Conservation (phyloP, 2,888 invertebrate species). For the Lepidocyrtinus sp. region DNA sequence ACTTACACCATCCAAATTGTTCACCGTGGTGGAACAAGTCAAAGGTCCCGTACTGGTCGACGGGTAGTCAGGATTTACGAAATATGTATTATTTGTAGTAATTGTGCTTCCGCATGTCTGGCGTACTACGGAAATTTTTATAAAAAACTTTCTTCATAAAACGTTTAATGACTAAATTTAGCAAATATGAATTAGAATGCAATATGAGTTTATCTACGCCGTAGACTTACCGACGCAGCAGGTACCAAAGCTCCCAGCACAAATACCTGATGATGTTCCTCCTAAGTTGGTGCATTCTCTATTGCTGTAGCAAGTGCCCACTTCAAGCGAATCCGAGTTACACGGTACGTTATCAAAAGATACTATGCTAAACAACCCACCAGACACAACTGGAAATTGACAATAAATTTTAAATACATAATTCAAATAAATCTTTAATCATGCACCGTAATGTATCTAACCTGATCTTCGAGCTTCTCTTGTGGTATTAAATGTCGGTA, state of each 20-base stretch:
- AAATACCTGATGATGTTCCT: conserved; percentile 82
- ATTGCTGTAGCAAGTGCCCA: conserved; percentile 84
- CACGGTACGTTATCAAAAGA: conserved; percentile 70
- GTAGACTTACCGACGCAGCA: conserved; percentile 85
- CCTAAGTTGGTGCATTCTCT: conserved; percentile 81
- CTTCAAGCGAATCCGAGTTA: conserved; percentile 69
- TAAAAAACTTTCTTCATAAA: too few relatives aligned
- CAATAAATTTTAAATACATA: too few relatives aligned
- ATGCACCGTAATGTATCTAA: too few relatives aligned
- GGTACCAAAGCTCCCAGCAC: conserved; percentile 83
- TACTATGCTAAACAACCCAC: conserved; percentile 68
- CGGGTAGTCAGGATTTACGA: conserved; percentile 85
- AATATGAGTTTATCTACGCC: too few relatives aligned
- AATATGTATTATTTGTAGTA: conserved; percentile 87
- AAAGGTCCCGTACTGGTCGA: conserved; percentile 79
- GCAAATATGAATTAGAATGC: too few relatives aligned
- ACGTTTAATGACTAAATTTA: too few relatives aligned
- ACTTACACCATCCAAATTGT: conserved; percentile 77
- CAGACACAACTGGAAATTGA: conserved; percentile 62
- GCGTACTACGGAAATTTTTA: conserved; percentile 77
- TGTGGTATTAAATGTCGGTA: conserved; percentile 52
- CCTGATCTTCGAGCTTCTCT: conserved; percentile 68
- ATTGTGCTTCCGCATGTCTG: conserved; percentile 80
- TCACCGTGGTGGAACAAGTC: conserved; percentile 81
- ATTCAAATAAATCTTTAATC: background rate